Percentiles rank a stretch among this genome's conserved stretches.
Evolutionary conservation across 2,888 invertebrate species (phyloP).

Genomic region (Netelia melanura): DNA sequence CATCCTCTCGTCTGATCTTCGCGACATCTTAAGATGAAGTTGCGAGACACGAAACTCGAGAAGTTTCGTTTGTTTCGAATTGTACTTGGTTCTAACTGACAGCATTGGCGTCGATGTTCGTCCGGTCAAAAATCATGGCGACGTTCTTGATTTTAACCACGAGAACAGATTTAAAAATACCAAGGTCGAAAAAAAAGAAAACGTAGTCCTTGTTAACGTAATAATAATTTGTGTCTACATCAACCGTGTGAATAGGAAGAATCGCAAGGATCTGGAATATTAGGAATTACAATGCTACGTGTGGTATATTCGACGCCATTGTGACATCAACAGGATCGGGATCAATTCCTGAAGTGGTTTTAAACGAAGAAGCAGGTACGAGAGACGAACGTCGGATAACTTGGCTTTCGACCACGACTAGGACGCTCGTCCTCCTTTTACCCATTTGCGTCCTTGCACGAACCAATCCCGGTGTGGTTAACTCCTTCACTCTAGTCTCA

Average conservation of each 20-base stretch:
- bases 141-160: neutral
- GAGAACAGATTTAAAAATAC: neutral
- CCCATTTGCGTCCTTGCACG: constrained; percentile 13
- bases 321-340: constrained; percentile 24
- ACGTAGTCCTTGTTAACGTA: no score
- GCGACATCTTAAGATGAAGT: neutral
- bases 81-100: neutral
- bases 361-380: neutral
- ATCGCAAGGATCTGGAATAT: neutral
- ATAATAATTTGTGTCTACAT: no score
- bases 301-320: constrained; percentile 15
- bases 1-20: neutral
- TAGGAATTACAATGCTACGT: neutral
- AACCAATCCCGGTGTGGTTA: constrained; percentile 44
- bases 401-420: constrained; percentile 26
- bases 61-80: neutral
- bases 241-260: neutral
- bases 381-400: constrained; percentile 49
- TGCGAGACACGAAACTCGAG: neutral
- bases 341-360: constrained; percentile 26
- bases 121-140: neutral
- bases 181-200: neutral
- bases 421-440: constrained; percentile 18
- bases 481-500: constrained; percentile 40
- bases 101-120: constrained; percentile 3